Conservation (phyloP, 2,888 invertebrate genomes). For the Scaptodrosophila latifasciaeformis region DNA sequence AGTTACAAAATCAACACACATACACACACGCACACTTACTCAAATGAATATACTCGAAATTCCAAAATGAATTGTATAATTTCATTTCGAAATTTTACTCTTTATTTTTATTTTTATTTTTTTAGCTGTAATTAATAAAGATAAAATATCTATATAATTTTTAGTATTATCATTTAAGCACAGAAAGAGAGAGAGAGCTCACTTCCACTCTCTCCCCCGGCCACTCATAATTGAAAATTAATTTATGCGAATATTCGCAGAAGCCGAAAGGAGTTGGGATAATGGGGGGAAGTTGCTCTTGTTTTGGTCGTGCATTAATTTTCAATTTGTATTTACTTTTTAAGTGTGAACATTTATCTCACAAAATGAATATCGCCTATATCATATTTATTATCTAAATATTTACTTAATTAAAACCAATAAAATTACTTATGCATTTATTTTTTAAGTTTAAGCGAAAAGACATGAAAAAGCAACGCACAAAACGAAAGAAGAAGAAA, state of each 20-base stretch:
- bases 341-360: not conserved
- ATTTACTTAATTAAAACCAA: constrained; percentile 23
- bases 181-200: no score
- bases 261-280: constrained; percentile 5
- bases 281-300: no score
- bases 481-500: not conserved
- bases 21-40: not conserved
- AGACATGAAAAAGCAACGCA: constrained; percentile 39
- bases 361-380: constrained; percentile 16
- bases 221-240: no score
- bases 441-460: constrained; percentile 31
- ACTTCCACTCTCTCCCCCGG: constrained; percentile 9
- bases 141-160: no score
- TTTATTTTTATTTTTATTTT: no score
- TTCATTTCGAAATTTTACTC: no score
- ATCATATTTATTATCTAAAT: constrained; percentile 22
- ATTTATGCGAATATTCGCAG: no score
- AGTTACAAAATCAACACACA: not conserved
- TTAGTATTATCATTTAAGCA: no score
- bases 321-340: no score
- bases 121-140: no score
- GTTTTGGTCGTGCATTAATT: no score
- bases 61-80: constrained; percentile 13
- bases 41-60: no score
- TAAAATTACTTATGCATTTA: not conserved